Percentiles rank a stretch among this genome's conserved stretches.
Evolutionary conservation across 2,113 vertebrate genomes (phyloP).

Genomic region (Macquaria australasica): DNA sequence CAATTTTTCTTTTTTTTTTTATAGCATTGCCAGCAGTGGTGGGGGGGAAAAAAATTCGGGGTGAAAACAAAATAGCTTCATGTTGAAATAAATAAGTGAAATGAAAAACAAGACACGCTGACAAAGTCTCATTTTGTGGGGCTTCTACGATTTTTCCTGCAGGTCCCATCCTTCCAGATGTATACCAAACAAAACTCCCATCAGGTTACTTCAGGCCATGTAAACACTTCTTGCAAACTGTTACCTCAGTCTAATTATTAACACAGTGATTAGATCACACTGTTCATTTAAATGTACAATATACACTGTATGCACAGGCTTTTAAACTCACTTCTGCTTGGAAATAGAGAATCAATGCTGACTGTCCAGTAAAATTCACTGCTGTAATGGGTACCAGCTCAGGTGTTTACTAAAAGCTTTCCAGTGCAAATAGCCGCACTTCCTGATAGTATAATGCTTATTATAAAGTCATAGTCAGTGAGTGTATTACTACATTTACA

Average conservation of each 20-base stretch:
- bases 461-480: background rate
- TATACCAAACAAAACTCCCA: constrained; percentile 40
- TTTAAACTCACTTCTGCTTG: background rate
- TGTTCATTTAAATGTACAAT: constrained; percentile 5
- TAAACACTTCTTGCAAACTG: constrained; percentile 4
- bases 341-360: background rate
- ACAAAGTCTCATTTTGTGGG: constrained; percentile 4
- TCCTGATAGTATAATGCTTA: background rate
- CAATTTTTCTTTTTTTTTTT: background rate
- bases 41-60: background rate
- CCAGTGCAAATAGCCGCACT: background rate
- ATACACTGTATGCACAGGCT: background rate
- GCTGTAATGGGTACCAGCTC: background rate
- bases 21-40: background rate
- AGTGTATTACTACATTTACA: background rate
- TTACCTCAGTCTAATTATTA: constrained; percentile 4
- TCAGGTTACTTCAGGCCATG: constrained; percentile 9
- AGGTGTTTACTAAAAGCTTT: background rate
- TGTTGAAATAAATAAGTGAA: background rate
- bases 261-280: constrained; percentile 6
- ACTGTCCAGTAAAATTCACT: background rate
- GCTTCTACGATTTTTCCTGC: background rate
- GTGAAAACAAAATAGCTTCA: background rate
- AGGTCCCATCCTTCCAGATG: constrained; percentile 19
- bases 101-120: background rate